Percentiles rank a stretch among this genome's conserved stretches.
phyloP scores from a whole-genome alignment of 2,888 invertebrate species.

The Caenorhabditis doughertyi region DNA sequence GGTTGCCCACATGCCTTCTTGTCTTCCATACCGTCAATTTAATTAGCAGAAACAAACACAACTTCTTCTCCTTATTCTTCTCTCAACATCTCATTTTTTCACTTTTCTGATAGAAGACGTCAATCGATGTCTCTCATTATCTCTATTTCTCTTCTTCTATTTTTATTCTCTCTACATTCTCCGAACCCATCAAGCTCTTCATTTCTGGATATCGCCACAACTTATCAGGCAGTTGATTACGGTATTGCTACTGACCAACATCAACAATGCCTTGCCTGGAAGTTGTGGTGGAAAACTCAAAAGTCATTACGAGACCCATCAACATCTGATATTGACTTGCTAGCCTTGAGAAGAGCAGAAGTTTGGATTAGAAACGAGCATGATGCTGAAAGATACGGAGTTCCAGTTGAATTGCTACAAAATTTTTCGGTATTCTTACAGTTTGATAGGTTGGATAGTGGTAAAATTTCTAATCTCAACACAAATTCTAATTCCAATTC shows the following conservation, averaged over 20 bases:
- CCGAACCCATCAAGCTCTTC: slow-evolving; percentile 13
- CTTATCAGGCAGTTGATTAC: slow-evolving; percentile 73
- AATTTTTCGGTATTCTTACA: slow-evolving; percentile 66
- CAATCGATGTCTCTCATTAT: slow-evolving; percentile 45
- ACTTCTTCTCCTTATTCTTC: slow-evolving; percentile 29
- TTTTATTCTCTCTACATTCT: slow-evolving; percentile 4
- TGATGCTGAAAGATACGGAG: slow-evolving; percentile 61
- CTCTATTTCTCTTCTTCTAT: slow-evolving; percentile 31
- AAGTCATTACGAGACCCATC: slow-evolving; percentile 60
- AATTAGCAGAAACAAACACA: slow-evolving; percentile 61
- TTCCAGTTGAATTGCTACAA: slow-evolving; percentile 62
- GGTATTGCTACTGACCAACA: slow-evolving; percentile 67
- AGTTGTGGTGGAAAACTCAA: slow-evolving; percentile 69
- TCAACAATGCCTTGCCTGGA: slow-evolving; percentile 72
- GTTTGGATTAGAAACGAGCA: slow-evolving; percentile 60
- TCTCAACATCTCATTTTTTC: slow-evolving; percentile 12
- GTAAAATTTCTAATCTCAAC: too few relatives aligned
- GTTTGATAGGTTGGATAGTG: too few relatives aligned
- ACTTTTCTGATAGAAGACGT: slow-evolving; percentile 38
- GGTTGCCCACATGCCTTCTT: slow-evolving; percentile 21
- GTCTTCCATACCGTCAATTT: slow-evolving; percentile 10
- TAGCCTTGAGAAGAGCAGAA: slow-evolving; percentile 62
- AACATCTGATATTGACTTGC: slow-evolving; percentile 66
- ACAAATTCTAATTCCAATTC: too few relatives aligned
- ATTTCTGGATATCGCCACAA: slow-evolving; percentile 66